Conservation (phyloP, 2,888 invertebrate genomes). For the Eretmocerus hayati region DNA sequence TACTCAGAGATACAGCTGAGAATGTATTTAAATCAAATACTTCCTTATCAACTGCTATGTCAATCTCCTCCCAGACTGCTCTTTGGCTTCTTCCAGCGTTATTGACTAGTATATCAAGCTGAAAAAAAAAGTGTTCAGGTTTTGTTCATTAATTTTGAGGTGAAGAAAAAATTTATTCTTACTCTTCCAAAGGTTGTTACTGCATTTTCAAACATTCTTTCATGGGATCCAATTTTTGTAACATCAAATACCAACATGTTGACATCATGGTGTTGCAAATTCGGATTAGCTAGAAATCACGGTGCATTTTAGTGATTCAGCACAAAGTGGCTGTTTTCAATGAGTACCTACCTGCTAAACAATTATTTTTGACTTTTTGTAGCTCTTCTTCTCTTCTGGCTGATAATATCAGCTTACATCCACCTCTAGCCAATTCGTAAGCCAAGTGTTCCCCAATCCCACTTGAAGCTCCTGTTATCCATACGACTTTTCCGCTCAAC, state of each 20-base stretch:
- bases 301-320: too few relatives aligned
- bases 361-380: slow-evolving; percentile 58
- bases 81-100: slow-evolving; percentile 78
- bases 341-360: slow-evolving; percentile 52
- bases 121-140: too few relatives aligned
- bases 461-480: slow-evolving; percentile 80
- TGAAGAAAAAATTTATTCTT: slow-evolving; percentile 15
- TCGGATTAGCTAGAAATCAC: slow-evolving; percentile 25
- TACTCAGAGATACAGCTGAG: slow-evolving; percentile 61
- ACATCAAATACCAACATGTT: slow-evolving; percentile 65
- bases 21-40: slow-evolving; percentile 75
- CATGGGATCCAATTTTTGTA: slow-evolving; percentile 54
- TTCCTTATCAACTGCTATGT: slow-evolving; percentile 63
- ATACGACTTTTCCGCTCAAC: slow-evolving; percentile 65
- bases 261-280: slow-evolving; percentile 52
- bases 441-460: slow-evolving; percentile 75
- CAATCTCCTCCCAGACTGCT: slow-evolving; percentile 59
- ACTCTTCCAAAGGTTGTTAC: slow-evolving; percentile 60
- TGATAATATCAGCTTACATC: slow-evolving; percentile 61
- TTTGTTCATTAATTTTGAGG: neutral
- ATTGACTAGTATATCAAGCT: slow-evolving; percentile 70
- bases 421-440: slow-evolving; percentile 58
- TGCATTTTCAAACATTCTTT: slow-evolving; percentile 55
- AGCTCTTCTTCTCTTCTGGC: slow-evolving; percentile 60
- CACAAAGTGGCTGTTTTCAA: neutral